A percentile compares a stretch with the other conserved stretches of the same genome.
Evolutionary conservation across 1,140 invertebrate species (phyloP).

Genomic region (Psilanteris sp.): DNA sequence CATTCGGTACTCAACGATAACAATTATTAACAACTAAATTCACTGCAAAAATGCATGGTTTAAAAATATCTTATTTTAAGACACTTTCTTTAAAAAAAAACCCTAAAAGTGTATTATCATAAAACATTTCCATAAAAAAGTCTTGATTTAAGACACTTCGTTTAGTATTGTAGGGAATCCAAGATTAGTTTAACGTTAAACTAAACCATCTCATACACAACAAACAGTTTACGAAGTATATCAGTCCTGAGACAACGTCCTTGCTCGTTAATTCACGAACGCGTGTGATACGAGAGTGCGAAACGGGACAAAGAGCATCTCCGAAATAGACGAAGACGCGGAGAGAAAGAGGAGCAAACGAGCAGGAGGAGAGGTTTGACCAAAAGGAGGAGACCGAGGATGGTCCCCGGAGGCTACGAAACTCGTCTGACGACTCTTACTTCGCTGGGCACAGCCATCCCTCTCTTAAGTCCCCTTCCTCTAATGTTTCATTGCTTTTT

Average conservation of each 20-base stretch:
- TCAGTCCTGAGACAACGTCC: constrained; percentile 60
- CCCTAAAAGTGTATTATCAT: too few relatives aligned
- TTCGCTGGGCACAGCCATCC: constrained; percentile 31
- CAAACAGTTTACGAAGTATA: constrained; percentile 32
- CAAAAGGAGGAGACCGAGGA: constrained; percentile 60
- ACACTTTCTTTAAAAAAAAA: too few relatives aligned
- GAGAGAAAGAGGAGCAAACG: constrained; percentile 39
- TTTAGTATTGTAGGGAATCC: too few relatives aligned
- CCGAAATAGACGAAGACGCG: constrained; percentile 6
- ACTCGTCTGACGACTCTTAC: constrained; percentile 63
- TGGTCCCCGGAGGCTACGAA: constrained; percentile 61
- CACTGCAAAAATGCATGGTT: too few relatives aligned
- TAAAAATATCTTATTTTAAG: too few relatives aligned
- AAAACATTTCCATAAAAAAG: too few relatives aligned
- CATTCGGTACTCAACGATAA: too few relatives aligned
- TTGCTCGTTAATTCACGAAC: constrained; percentile 61
- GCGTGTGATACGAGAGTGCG: constrained; percentile 47
- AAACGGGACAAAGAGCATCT: constrained; percentile 30
- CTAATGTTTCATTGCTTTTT: constrained; percentile 16
- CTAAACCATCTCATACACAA: too few relatives aligned
- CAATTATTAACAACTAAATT: too few relatives aligned
- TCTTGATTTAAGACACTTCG: too few relatives aligned
- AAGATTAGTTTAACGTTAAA: too few relatives aligned
- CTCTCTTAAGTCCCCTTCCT: background rate
- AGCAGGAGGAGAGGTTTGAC: constrained; percentile 48